Evolutionary conservation across 2,888 invertebrate species (phyloP).

Genomic region (Apodemia mormo): DNA sequence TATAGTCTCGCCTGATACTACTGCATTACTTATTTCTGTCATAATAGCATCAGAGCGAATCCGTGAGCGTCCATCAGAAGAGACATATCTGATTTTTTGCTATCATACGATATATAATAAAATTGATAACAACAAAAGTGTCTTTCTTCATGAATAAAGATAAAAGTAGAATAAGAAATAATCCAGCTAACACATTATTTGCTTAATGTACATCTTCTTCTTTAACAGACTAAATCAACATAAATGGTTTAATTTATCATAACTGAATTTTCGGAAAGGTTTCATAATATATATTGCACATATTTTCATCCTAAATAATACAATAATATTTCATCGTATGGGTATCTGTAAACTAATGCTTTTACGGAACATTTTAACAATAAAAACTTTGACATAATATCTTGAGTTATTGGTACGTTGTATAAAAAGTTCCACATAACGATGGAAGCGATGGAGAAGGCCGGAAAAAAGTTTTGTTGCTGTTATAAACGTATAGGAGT

Average conservation of each 20-base stretch:
- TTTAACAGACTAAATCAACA: no score
- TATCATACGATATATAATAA: no score
- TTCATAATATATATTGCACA: slow-evolving; percentile 40
- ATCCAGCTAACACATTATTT: no score
- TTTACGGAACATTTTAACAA: slow-evolving; percentile 52
- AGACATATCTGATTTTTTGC: no score
- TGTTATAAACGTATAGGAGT: slow-evolving; percentile 68
- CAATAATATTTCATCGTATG: slow-evolving; percentile 53
- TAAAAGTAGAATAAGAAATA: no score
- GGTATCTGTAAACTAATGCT: slow-evolving; percentile 59
- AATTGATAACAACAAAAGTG: no score
- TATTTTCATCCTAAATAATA: slow-evolving; percentile 54
- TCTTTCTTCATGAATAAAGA: no score
- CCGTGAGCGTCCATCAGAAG: no score
- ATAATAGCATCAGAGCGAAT: no score
- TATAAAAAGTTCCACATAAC: slow-evolving; percentile 56
- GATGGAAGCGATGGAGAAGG: slow-evolving; percentile 45
- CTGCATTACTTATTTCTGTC: no score
- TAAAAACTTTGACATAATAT: slow-evolving; percentile 67
- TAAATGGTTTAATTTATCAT: not conserved
- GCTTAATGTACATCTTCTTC: no score
- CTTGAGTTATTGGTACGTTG: slow-evolving; percentile 63
- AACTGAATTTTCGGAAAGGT: not conserved
- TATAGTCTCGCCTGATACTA: no score
- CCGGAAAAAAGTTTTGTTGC: slow-evolving; percentile 63